Conservation (phyloP, 2,113 vertebrate species). For the Zapus hudsonius region DNA sequence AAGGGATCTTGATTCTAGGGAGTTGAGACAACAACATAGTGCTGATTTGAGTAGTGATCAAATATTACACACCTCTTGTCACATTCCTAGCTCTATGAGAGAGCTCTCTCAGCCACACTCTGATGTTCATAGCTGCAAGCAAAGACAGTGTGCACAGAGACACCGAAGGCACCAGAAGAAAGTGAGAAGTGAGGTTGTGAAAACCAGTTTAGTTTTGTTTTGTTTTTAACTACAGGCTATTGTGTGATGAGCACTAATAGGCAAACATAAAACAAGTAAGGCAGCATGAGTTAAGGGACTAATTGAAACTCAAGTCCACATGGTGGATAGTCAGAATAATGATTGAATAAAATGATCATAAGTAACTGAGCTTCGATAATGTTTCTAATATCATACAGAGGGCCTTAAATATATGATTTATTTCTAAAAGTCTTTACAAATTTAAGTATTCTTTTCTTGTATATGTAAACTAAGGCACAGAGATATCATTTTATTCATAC, state of each 20-base stretch:
- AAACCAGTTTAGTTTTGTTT: too few species aligned
- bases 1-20: neutral
- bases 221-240: neutral
- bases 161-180: neutral
- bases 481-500: neutral
- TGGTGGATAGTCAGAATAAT: neutral
- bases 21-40: neutral
- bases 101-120: too few species aligned
- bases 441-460: neutral
- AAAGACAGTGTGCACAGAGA: neutral
- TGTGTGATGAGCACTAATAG: neutral
- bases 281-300: neutral
- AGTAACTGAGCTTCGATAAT: neutral
- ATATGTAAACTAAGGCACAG: neutral
- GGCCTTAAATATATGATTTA: neutral
- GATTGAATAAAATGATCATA: neutral
- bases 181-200: neutral
- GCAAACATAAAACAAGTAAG: neutral
- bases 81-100: neutral
- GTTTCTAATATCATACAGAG: neutral
- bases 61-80: neutral
- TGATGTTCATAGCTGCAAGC: neutral
- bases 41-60: neutral
- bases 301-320: neutral
- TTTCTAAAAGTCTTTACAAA: conserved; percentile 39